A percentile compares a stretch with the other conserved stretches of the same genome.
phyloP scores from a whole-genome alignment of 2,888 invertebrate genomes.

The Limnephilus rhombicus region DNA sequence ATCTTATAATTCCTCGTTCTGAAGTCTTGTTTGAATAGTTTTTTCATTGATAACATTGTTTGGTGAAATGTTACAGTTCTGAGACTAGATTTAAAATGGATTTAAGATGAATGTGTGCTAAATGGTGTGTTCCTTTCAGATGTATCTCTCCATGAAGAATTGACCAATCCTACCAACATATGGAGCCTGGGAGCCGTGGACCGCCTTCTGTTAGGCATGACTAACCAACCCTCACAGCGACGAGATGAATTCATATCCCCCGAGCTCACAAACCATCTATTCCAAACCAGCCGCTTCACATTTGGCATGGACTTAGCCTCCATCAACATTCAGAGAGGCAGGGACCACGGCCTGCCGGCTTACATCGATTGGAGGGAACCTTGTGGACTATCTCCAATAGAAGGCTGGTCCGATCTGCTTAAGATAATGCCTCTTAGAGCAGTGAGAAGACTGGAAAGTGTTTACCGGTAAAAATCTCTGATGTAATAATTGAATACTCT shows the following conservation, averaged over 20 bases:
- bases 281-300: slow-evolving; percentile 83
- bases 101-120: neutral
- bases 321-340: slow-evolving; percentile 90
- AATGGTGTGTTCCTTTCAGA: slow-evolving; percentile 75
- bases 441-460: slow-evolving; percentile 79
- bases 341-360: slow-evolving; percentile 91
- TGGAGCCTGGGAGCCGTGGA: slow-evolving; percentile 90
- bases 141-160: slow-evolving; percentile 88
- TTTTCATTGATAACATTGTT: neutral
- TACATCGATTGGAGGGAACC: slow-evolving; percentile 89
- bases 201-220: slow-evolving; percentile 86
- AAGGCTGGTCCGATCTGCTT: slow-evolving; percentile 84
- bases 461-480: slow-evolving; percentile 74
- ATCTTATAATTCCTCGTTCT: slow-evolving; percentile 58
- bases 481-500: neutral
- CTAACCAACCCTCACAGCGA: slow-evolving; percentile 86
- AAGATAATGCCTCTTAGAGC: slow-evolving; percentile 82
- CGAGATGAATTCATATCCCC: slow-evolving; percentile 89
- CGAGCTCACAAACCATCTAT: slow-evolving; percentile 90
- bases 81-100: neutral
- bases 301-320: slow-evolving; percentile 93
- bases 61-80: neutral
- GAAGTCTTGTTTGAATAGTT: slow-evolving; percentile 12
- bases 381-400: slow-evolving; percentile 84
- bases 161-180: slow-evolving; percentile 83